A percentile compares a stretch with the other conserved stretches of the same genome.
Conservation (phyloP, 2,113 vertebrate genomes). For the Aptenodytes patagonicus region DNA sequence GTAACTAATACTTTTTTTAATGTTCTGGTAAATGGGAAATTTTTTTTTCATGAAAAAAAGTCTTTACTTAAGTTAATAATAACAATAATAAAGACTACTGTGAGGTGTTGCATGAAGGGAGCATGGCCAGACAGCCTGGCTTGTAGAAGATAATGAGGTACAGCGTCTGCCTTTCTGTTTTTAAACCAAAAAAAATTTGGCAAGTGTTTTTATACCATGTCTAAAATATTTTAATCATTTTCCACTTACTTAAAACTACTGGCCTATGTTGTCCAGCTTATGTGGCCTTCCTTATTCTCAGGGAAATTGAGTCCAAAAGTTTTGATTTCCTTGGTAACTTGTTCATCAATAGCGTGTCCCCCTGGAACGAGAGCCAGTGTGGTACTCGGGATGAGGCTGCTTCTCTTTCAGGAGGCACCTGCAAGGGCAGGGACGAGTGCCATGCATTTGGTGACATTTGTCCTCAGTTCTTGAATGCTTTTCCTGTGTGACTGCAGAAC, state of each 20-base stretch:
- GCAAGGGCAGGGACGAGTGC: neutral
- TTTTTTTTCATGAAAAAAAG: neutral
- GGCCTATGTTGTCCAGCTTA: neutral
- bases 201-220: neutral
- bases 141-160: neutral
- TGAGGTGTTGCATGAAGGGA: neutral
- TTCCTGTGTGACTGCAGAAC: neutral
- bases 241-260: neutral
- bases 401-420: neutral
- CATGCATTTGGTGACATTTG: neutral
- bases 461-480: neutral
- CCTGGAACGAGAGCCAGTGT: neutral
- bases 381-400: neutral
- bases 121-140: neutral
- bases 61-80: neutral
- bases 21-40: neutral
- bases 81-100: neutral
- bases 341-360: neutral
- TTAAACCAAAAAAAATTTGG: neutral
- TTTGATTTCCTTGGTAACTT: neutral
- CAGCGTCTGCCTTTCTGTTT: neutral
- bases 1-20: neutral
- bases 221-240: neutral
- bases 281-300: neutral
- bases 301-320: neutral